These are phyloP conservation scores for Chrysocyon brachyurus DNA, from an alignment of 2,797 vertebrate genomes.

Conservation along the genomic window DNA sequence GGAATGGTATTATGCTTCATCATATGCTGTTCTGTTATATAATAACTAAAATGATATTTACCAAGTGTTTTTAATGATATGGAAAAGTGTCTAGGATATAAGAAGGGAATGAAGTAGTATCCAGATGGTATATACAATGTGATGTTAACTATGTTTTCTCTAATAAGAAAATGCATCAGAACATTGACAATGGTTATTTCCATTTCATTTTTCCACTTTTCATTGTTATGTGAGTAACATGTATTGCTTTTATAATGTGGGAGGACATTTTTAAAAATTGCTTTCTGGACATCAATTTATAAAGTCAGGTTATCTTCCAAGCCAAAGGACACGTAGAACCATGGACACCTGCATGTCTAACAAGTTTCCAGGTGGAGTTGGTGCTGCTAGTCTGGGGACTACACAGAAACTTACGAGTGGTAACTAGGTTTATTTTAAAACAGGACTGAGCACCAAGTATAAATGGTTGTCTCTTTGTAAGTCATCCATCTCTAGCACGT, in stretches of 20 bases:
- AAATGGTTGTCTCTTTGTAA: background rate
- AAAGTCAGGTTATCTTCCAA: background rate
- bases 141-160: background rate
- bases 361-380: background rate
- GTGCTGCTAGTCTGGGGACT: background rate
- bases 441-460: background rate
- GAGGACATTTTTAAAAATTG: background rate
- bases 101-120: background rate
- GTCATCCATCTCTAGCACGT: background rate
- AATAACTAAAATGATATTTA: background rate
- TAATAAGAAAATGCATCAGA: background rate
- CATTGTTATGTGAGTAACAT: background rate
- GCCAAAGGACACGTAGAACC: background rate
- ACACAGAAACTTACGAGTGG: background rate
- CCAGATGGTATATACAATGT: background rate
- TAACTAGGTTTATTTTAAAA: background rate
- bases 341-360: background rate
- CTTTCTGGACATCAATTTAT: background rate
- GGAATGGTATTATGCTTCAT: background rate
- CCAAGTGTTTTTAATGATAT: conserved; percentile 1
- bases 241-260: background rate
- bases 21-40: background rate
- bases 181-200: background rate
- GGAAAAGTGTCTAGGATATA: background rate
- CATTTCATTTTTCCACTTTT: background rate